Evolutionary conservation across 2,888 invertebrate genomes (phyloP).

Genomic region (Sinhomidia bicolor): DNA sequence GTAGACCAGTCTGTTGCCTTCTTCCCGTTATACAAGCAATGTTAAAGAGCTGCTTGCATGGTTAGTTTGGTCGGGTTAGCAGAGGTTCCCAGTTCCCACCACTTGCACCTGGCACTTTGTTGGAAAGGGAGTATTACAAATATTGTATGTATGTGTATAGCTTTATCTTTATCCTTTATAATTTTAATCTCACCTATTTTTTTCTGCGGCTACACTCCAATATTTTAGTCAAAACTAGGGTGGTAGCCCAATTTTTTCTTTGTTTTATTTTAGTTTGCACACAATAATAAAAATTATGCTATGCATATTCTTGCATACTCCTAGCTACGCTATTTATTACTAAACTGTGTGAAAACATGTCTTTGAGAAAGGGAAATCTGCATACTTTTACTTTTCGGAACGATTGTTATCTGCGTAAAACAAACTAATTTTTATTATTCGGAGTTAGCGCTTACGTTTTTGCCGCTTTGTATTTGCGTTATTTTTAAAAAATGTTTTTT

Average conservation of each 20-base stretch:
- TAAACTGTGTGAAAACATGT: too few relatives aligned
- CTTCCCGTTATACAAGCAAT: too few relatives aligned
- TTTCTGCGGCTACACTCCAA: neutral
- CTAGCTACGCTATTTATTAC: too few relatives aligned
- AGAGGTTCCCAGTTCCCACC: too few relatives aligned
- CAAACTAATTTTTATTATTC: neutral
- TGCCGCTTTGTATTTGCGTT: neutral
- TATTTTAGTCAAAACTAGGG: neutral
- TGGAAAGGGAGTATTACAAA: too few relatives aligned
- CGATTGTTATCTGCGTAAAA: neutral
- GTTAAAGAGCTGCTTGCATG: too few relatives aligned
- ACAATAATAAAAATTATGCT: too few relatives aligned
- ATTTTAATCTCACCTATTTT: constrained; percentile 17
- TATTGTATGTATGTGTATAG: neutral
- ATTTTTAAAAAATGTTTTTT: neutral
- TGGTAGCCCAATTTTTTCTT: constrained; percentile 14
- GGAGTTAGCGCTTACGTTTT: neutral
- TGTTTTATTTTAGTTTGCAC: neutral
- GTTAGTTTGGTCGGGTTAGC: too few relatives aligned
- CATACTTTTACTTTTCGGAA: neutral
- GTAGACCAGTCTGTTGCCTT: neutral
- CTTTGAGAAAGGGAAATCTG: too few relatives aligned
- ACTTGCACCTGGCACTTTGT: too few relatives aligned
- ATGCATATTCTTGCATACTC: too few relatives aligned
- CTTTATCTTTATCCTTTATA: neutral